Percentiles rank a stretch among this genome's conserved stretches.
Conservation (phyloP, 1,140 invertebrate species). For the Drosophila ercepeae region DNA sequence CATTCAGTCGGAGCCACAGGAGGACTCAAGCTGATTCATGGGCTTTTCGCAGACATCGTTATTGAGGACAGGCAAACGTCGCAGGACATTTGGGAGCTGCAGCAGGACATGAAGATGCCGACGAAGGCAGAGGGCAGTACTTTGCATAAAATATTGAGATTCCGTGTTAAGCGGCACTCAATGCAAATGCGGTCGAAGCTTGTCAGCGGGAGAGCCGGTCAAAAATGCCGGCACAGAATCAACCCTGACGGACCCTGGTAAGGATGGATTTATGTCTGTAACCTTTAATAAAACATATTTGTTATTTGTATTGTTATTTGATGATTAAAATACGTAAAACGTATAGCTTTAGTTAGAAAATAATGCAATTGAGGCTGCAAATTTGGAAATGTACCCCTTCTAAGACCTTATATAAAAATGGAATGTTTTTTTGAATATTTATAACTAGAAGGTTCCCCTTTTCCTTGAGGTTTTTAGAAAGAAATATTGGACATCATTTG, state of each 20-base stretch:
- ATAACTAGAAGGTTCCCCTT: background rate
- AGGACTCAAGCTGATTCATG: conserved; percentile 48
- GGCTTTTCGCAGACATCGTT: conserved; percentile 33
- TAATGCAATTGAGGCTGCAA: too few relatives aligned
- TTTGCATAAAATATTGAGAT: conserved; percentile 83
- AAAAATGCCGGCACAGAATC: conserved; percentile 17
- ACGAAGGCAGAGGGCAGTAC: conserved; percentile 23
- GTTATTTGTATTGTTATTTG: too few relatives aligned
- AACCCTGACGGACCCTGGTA: too few relatives aligned
- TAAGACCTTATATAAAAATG: too few relatives aligned
- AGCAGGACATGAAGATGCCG: conserved; percentile 16
- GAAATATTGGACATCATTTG: conserved; percentile 21
- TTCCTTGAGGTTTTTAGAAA: background rate
- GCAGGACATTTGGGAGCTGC: conserved; percentile 33
- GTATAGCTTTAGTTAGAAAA: too few relatives aligned
- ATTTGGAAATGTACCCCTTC: too few relatives aligned
- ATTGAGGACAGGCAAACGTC: conserved; percentile 39
- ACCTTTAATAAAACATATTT: background rate
- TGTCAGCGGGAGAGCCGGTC: conserved; percentile 29
- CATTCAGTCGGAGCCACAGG: conserved; percentile 52
- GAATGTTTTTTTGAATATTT: too few relatives aligned
- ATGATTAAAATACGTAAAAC: too few relatives aligned
- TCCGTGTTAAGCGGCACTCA: conserved; percentile 82
- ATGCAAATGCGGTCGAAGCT: conserved; percentile 74
- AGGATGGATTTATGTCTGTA: background rate